Conservation (phyloP, 2,888 invertebrate species). For the Latrodectus hesperus region DNA sequence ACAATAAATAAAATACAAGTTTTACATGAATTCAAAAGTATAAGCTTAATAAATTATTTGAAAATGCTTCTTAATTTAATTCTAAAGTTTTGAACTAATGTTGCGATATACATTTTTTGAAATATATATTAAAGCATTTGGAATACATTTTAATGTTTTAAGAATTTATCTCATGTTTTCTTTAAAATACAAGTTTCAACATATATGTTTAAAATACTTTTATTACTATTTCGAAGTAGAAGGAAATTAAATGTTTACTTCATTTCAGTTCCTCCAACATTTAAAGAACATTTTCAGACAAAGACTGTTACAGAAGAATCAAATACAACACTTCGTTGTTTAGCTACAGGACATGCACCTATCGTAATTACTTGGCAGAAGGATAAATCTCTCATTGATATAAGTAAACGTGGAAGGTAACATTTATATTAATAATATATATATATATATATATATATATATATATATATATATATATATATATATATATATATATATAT, state of each 20-base stretch:
- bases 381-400: constrained; percentile 58
- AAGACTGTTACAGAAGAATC: constrained; percentile 62
- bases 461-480: too few species aligned
- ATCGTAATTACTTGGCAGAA: constrained; percentile 67
- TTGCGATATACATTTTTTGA: too few species aligned
- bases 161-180: background rate
- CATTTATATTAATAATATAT: background rate
- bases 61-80: too few species aligned
- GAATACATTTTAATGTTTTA: too few species aligned
- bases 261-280: constrained; percentile 59
- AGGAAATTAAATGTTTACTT: background rate
- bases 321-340: constrained; percentile 56
- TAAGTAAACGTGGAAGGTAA: constrained; percentile 58
- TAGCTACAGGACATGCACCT: constrained; percentile 55
- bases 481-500: too few species aligned
- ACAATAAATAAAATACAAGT: too few species aligned
- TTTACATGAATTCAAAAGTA: too few species aligned
- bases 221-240: background rate
- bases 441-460: too few species aligned
- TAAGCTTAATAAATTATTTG: too few species aligned
- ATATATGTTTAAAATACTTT: background rate
- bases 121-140: too few species aligned
- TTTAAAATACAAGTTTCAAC: background rate
- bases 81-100: too few species aligned
- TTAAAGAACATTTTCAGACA: constrained; percentile 60